These are phyloP conservation scores for Antechinus stuartii DNA, from an alignment of 2,113 vertebrate genomes.

Conservation along the genomic window DNA sequence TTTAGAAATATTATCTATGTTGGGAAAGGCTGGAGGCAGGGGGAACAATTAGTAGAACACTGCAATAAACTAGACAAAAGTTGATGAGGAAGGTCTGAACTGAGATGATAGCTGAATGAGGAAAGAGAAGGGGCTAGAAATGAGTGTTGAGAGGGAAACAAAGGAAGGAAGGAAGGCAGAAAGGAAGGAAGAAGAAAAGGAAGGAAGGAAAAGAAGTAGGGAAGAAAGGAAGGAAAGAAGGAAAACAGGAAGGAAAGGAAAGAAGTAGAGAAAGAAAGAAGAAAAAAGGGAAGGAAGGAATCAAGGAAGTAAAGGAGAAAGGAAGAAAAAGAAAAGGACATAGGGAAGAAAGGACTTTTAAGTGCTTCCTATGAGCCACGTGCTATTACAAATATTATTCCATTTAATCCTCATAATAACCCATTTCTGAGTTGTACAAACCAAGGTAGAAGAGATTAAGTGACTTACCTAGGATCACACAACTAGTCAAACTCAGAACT, in stretches of 20 bases:
- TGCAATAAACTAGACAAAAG: background rate
- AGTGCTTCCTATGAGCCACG: background rate
- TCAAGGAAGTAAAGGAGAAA: too few relatives aligned
- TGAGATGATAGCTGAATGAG: background rate
- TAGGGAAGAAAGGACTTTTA: background rate
- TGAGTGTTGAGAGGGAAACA: background rate
- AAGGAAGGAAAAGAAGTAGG: too few relatives aligned
- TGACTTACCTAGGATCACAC: background rate
- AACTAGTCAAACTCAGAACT: background rate
- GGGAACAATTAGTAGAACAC: background rate
- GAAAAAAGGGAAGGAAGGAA: background rate
- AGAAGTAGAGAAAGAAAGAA: background rate
- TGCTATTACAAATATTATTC: background rate
- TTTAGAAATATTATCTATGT: background rate
- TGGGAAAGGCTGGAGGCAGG: background rate
- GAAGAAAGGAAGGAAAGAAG: background rate
- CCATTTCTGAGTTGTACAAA: background rate
- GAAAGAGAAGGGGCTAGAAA: background rate
- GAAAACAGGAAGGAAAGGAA: too few relatives aligned
- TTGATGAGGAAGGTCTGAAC: background rate
- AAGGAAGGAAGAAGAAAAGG: background rate
- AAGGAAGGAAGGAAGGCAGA: background rate
- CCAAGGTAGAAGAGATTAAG: background rate
- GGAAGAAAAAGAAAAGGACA: background rate
- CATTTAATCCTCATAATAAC: background rate